Evolutionary conservation across 2,797 vertebrate genomes (phyloP).

Genomic region (Manis javanica): DNA sequence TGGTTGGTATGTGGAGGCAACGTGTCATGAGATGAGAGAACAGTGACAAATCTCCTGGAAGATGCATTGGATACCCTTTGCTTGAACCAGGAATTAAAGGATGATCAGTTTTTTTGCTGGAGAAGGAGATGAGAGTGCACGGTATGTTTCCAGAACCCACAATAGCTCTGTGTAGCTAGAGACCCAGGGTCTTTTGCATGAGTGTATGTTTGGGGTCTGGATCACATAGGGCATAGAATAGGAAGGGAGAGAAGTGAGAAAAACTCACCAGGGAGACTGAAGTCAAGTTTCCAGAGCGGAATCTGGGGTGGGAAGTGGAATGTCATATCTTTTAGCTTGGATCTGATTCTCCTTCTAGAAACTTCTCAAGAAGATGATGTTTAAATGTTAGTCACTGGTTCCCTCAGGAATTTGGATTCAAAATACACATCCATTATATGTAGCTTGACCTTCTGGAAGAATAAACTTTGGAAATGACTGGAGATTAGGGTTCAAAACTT

Average conservation of each 20-base stretch:
- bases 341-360: constrained; percentile 33
- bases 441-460: constrained; percentile 24
- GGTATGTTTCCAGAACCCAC: not conserved
- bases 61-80: not conserved
- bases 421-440: constrained; percentile 14
- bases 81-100: not conserved
- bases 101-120: not conserved
- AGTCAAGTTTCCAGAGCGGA: not conserved
- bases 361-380: constrained; percentile 21
- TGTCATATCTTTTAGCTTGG: not conserved
- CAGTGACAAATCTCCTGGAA: not conserved
- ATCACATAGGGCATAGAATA: not conserved
- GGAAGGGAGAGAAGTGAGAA: constrained; percentile 20
- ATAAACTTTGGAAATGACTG: constrained; percentile 49
- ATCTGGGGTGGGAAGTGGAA: not conserved
- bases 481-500: not conserved
- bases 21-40: not conserved
- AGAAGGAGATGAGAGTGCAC: not conserved
- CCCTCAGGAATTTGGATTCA: constrained; percentile 58
- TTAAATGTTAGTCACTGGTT: constrained; percentile 19
- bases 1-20: not conserved
- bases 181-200: not conserved
- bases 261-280: not conserved
- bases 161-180: not conserved
- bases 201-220: not conserved